phyloP scores from a whole-genome alignment of 2,888 invertebrate genomes.

The Coleophora deauratella region DNA sequence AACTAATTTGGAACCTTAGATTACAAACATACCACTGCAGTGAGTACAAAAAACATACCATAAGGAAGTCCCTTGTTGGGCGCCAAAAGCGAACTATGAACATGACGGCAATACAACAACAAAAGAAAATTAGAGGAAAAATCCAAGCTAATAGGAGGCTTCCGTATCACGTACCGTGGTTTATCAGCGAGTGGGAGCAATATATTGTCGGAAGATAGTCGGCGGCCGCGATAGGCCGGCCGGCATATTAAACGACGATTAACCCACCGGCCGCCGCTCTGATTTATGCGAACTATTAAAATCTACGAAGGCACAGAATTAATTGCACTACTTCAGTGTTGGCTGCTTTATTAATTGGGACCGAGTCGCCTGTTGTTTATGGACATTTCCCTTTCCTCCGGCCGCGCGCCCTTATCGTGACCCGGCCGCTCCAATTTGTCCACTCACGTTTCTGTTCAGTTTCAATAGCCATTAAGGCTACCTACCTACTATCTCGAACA shows the following conservation, averaged over 20 bases:
- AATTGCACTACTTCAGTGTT: constrained; percentile 70
- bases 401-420: constrained; percentile 52
- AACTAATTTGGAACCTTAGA: too few species aligned
- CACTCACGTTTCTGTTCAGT: constrained; percentile 67
- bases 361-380: constrained; percentile 69
- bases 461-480: constrained; percentile 60
- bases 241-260: constrained; percentile 72
- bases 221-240: constrained; percentile 40
- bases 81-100: constrained; percentile 9
- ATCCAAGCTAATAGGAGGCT: constrained; percentile 19
- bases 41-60: too few species aligned
- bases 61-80: constrained; percentile 18
- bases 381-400: constrained; percentile 59
- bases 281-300: constrained; percentile 74
- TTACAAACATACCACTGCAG: too few species aligned
- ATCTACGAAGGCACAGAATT: constrained; percentile 72
- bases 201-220: constrained; percentile 28
- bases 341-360: constrained; percentile 72
- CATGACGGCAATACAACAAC: constrained; percentile 10
- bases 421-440: constrained; percentile 66
- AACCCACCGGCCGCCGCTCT: constrained; percentile 60
- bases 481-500: constrained; percentile 46
- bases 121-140: constrained; percentile 27
- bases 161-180: constrained; percentile 37
- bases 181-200: constrained; percentile 32